Conservation (phyloP, 2,113 vertebrate species). For the Myotis davidii region DNA sequence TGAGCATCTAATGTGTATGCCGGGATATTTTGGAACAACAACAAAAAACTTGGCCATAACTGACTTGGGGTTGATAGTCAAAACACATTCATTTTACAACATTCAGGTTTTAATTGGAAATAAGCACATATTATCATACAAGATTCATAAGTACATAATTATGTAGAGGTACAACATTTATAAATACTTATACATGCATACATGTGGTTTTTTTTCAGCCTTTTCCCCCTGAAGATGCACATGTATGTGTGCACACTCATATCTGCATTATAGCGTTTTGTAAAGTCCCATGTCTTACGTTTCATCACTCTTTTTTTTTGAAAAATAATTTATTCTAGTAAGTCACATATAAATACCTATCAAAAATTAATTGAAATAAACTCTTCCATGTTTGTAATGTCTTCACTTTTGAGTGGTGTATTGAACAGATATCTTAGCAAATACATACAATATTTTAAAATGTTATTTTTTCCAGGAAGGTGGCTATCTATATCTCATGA, state of each 20-base stretch:
- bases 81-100: neutral
- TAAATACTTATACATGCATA: neutral
- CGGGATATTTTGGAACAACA: neutral
- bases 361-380: neutral
- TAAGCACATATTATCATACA: neutral
- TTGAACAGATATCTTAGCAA: neutral
- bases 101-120: neutral
- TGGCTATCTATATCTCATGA: neutral
- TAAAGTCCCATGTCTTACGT: neutral
- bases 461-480: neutral
- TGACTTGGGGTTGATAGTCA: neutral
- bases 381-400: neutral
- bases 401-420: neutral
- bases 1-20: neutral
- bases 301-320: neutral
- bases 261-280: neutral
- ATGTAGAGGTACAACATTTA: neutral
- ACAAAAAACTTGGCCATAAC: too few species aligned
- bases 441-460: neutral
- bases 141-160: neutral
- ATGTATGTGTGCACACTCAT: rapidly evolving
- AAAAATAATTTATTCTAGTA: neutral
- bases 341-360: neutral
- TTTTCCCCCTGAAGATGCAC: neutral
- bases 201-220: neutral